Percentiles rank a stretch among this genome's conserved stretches.
phyloP scores from a whole-genome alignment of 92 coral and sea anemone species.

The Porites divaricata region DNA sequence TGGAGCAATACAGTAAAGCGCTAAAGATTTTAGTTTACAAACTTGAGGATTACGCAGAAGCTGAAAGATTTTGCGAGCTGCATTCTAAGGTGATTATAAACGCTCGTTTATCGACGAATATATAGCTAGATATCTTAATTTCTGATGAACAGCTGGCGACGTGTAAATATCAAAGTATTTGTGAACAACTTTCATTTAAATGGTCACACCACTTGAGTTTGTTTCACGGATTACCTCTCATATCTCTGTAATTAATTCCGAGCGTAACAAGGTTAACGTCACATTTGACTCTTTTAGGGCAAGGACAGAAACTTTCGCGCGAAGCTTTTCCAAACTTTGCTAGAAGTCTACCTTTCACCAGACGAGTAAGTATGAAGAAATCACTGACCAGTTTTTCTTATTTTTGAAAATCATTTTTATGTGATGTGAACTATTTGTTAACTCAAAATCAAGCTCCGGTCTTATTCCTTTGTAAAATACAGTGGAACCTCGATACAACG shows the following conservation, averaged over 20 bases:
- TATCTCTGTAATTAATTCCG: too few species aligned
- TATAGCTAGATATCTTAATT: too few species aligned
- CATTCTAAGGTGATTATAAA: slow-evolving; percentile 78
- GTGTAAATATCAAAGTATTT: too few species aligned
- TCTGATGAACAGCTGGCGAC: too few species aligned
- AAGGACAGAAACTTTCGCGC: slow-evolving; percentile 76
- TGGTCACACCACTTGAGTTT: too few species aligned
- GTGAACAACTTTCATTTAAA: too few species aligned
- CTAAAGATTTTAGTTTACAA: slow-evolving; percentile 89
- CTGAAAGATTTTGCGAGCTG: slow-evolving; percentile 89
- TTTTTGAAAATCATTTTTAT: not conserved
- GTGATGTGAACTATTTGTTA: too few species aligned
- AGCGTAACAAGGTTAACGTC: not conserved
- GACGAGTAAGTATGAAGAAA: slow-evolving; percentile 75
- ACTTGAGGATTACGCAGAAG: slow-evolving; percentile 85
- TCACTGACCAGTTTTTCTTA: not conserved
- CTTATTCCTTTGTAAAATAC: too few species aligned
- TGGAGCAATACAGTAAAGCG: slow-evolving; percentile 97
- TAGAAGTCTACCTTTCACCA: slow-evolving; percentile 82
- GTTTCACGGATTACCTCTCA: too few species aligned
- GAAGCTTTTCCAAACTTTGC: slow-evolving; percentile 83
- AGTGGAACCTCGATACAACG: too few species aligned
- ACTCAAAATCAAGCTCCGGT: too few species aligned
- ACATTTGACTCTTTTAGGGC: slow-evolving; percentile 49
- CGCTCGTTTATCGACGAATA: too few species aligned